Percentiles rank a stretch among this genome's conserved stretches.
Conservation (phyloP, 1,140 invertebrate genomes). For the Archegozetes longisetosus region DNA sequence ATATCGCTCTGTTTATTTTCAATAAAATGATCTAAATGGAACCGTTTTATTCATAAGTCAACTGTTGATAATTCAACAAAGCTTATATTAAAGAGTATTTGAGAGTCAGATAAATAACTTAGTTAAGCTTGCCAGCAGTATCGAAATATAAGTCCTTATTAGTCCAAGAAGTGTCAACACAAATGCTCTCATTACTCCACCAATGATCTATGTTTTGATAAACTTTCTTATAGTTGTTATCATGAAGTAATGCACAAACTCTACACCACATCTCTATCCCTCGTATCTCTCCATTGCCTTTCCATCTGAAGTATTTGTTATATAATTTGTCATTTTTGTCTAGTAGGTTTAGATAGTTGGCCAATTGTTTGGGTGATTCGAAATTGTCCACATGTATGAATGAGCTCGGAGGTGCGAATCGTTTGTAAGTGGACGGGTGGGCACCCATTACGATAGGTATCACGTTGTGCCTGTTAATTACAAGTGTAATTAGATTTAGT, state of each 20-base stretch:
- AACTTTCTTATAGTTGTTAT: neutral
- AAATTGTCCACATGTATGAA: constrained; percentile 90
- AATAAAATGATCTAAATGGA: too few relatives aligned
- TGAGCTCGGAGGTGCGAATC: constrained; percentile 66
- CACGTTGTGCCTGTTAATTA: constrained; percentile 28
- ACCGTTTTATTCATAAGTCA: too few relatives aligned
- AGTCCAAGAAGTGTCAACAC: neutral
- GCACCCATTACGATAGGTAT: constrained; percentile 83
- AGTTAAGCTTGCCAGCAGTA: too few relatives aligned
- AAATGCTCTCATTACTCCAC: neutral
- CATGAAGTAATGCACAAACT: neutral
- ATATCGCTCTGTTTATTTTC: too few relatives aligned
- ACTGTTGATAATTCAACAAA: too few relatives aligned
- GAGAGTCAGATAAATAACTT: too few relatives aligned
- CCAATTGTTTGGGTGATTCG: constrained; percentile 59
- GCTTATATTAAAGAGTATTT: too few relatives aligned
- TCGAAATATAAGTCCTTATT: too few relatives aligned
- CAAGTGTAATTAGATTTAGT: neutral
- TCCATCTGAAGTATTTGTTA: constrained; percentile 59
- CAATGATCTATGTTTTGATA: neutral
- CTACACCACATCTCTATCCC: neutral
- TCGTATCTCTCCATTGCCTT: neutral
- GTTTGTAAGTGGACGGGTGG: constrained; percentile 61
- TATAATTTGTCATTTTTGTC: constrained; percentile 72
- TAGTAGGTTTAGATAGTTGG: constrained; percentile 59